Conservation (phyloP, 2,113 vertebrate genomes). For the Callaeas wilsoni region DNA sequence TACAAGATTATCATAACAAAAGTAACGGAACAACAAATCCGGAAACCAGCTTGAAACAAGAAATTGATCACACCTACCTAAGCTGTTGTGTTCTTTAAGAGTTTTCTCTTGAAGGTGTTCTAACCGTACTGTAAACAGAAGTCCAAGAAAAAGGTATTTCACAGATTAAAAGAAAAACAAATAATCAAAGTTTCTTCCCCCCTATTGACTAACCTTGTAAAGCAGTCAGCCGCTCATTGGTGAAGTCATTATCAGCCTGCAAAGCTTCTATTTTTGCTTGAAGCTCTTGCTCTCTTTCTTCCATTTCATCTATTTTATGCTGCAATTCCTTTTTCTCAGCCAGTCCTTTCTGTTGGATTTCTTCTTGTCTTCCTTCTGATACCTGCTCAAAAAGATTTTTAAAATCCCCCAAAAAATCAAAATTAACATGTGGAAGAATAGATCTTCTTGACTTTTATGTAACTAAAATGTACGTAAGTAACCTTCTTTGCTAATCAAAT, state of each 20-base stretch:
- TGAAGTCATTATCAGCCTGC: slow-evolving; percentile 98
- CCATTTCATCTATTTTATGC: slow-evolving; percentile 94
- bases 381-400: slow-evolving; percentile 65
- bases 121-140: slow-evolving; percentile 94
- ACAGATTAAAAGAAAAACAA: slow-evolving; percentile 71
- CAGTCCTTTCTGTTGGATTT: slow-evolving; percentile 90
- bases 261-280: slow-evolving; percentile 97
- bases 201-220: slow-evolving; percentile 87
- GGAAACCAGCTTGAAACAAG: slow-evolving; percentile 53
- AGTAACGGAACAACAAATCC: neutral
- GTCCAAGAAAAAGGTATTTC: slow-evolving; percentile 81
- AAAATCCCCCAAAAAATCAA: neutral
- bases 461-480: neutral
- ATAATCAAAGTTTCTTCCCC: slow-evolving; percentile 7
- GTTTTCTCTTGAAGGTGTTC: slow-evolving; percentile 98
- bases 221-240: slow-evolving; percentile 92
- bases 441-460: neutral
- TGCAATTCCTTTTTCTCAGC: slow-evolving; percentile 92
- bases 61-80: slow-evolving; percentile 85
- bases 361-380: slow-evolving; percentile 91
- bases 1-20: neutral
- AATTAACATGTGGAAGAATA: neutral
- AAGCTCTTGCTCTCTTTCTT: slow-evolving; percentile 96
- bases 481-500: neutral
- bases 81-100: slow-evolving; percentile 94